Evolutionary conservation across 2,797 vertebrate genomes (phyloP), one percentile per base, ranked within the genome.

Genomic region (Clarias pachynema): DNA sequence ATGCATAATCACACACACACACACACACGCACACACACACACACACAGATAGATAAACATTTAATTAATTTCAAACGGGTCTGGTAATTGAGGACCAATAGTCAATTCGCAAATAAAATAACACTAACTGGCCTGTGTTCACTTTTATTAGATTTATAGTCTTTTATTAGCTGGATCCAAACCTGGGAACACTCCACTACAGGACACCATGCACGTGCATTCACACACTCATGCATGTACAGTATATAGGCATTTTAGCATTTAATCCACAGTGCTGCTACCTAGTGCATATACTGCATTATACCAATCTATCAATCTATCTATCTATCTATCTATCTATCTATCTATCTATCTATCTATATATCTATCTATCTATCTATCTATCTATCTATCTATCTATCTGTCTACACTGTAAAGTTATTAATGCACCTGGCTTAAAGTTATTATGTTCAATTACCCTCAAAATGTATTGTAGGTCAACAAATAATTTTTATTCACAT

Each of bases 261-360:
- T 26, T 4, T 68, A 68, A 1, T 5, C 26, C n/a, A 26, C 7
- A 40, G 37, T 40, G 37, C 37, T 40, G 37, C 37, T 40, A 40
- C 37, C 37, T 40, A 40, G 37, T 40, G 34, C 34, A 34, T 34
- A 34, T 34, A 34, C 34, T 34, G 34, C 34, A 37, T 73, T 53
- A 40, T 74, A 53, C 26, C 18, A 56, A 18, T 56, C 6, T 29
- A 40, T 8, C 72, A 26, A 53, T 53, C 72, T 53, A 53, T 53
- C 72, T 53, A 53, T 26, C 72, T 74, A 53, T 53, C 72, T 74
- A 49, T 53, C 72, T 74, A 26, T 53, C 72, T 74, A 26, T 53
- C 72, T 74, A 53, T 49, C 18, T 75, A 18, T 56, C 6, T 56
- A 40, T 7, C 72, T 53, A 49, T 53, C 72, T 53, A 53, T 53